phyloP scores from a whole-genome alignment of 2,888 invertebrate species.

The Ennomos erosarius region DNA sequence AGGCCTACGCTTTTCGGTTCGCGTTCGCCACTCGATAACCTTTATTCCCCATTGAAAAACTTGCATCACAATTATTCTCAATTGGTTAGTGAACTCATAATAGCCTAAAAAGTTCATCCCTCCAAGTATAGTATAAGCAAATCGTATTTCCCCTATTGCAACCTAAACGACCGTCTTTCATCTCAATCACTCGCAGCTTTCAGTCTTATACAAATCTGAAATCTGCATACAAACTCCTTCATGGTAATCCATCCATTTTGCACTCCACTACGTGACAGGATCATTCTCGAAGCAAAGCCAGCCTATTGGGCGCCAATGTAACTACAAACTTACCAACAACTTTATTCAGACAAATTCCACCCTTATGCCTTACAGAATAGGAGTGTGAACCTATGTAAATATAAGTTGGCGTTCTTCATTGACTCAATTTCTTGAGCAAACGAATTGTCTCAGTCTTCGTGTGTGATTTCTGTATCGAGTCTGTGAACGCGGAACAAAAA shows the following conservation, averaged over 20 bases:
- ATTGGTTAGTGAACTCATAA: no score
- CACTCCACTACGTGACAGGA: constrained; percentile 50
- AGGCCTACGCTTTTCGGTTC: no score
- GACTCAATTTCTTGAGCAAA: constrained; percentile 62
- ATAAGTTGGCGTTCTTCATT: constrained; percentile 47
- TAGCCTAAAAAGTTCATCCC: no score
- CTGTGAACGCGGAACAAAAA: constrained; percentile 43
- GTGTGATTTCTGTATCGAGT: constrained; percentile 49
- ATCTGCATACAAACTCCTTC: constrained; percentile 31
- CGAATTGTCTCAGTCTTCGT: constrained; percentile 48
- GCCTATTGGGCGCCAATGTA: constrained; percentile 55
- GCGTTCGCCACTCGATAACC: no score
- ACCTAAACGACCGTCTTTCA: constrained; percentile 4
- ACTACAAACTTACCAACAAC: constrained; percentile 16
- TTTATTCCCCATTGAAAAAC: no score
- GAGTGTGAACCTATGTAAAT: background rate
- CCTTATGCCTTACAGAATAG: background rate
- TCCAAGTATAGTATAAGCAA: no score
- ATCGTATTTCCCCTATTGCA: no score
- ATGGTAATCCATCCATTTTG: constrained; percentile 51
- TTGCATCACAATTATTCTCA: no score
- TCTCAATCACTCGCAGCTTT: constrained; percentile 1
- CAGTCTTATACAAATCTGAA: constrained; percentile 6
- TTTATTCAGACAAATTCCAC: background rate
- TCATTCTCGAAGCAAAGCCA: constrained; percentile 46